phyloP scores from a whole-genome alignment of 1,140 invertebrate genomes.

The Eupristina koningsbergeri region DNA sequence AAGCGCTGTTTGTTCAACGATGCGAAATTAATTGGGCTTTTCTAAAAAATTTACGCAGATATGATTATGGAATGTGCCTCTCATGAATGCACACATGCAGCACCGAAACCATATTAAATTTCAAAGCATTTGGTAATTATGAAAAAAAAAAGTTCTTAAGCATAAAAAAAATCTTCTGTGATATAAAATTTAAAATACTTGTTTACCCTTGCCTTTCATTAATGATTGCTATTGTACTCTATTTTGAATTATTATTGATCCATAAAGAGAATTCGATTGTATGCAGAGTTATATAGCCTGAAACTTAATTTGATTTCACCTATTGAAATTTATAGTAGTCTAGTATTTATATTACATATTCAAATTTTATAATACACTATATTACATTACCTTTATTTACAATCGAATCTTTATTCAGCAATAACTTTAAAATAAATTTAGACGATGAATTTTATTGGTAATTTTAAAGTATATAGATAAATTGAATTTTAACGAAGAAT shows the following conservation, averaged over 20 bases:
- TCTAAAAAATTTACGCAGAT: constrained; percentile 4
- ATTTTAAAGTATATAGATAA: no score
- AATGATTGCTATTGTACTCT: neutral
- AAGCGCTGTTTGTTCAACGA: constrained; percentile 13
- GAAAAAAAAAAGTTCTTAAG: no score
- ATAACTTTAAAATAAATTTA: no score
- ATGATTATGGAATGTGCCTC: neutral
- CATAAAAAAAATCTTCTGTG: no score
- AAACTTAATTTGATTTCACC: no score
- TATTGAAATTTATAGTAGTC: no score
- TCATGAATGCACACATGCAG: neutral
- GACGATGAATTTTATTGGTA: no score
- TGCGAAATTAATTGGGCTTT: neutral
- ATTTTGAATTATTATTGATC: neutral
- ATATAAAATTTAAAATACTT: neutral
- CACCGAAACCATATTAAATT: neutral
- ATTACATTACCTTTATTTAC: no score
- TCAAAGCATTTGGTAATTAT: neutral
- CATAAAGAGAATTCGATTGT: neutral
- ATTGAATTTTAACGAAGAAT: no score
- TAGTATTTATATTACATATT: no score
- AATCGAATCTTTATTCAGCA: no score
- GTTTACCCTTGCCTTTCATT: neutral
- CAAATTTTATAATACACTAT: no score
- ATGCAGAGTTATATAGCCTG: neutral